Base-by-base conservation (phyloP, 2,888 invertebrate genomes). In the Muschampia plurimacula region DNA sequence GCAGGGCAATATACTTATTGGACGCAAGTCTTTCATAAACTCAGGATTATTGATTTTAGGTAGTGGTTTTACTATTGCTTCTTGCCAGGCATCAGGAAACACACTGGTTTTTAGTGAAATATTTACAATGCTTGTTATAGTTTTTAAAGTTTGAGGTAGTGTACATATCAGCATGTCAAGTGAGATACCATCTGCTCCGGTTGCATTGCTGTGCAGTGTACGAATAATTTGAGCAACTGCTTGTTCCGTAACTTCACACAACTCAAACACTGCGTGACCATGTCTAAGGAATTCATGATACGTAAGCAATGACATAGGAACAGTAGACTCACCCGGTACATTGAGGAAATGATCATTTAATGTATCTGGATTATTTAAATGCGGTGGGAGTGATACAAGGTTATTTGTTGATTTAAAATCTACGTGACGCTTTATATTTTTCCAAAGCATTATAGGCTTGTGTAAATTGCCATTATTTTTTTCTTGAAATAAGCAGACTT, bases 271-370 rank as follows among this genome's bases (percentile, higher is more conserved):
- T 32, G 32, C 32, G 32, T 32, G 32, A 32, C 32, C 32, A 32
- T 6, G n/a, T 52, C n/a, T 52, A 6, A 2, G 8, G 8, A 52
- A 52, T 15, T 52, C 52, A 15, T 5, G 8, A 4, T 2, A n/a
- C 2, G 52, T 52, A 5, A 52, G 15, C 6, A n/a, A 1, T 8
- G 52, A 52, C 10, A 52, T n/a, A 0, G 52, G 52, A 2, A 52
- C 52, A 7, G 13, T n/a, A n/a, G 15, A 2, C 2, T 52, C n/a
- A 0, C 57, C 57, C 3, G 57, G 22, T 2, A 10, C 2, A 10
- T 57, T 57, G n/a, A 57, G 57, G n/a, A 57, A 57, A 28, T 57
- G 57, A 3, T 57, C 28, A 57, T 57, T 15, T 8, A 57, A 28
- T 28, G 32, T 2, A 32, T 32, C 3, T 32, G 32, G 32, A 32